phyloP scores from a whole-genome alignment of 92 coral and sea anemone species.

The Parazoanthus atlanticus region DNA sequence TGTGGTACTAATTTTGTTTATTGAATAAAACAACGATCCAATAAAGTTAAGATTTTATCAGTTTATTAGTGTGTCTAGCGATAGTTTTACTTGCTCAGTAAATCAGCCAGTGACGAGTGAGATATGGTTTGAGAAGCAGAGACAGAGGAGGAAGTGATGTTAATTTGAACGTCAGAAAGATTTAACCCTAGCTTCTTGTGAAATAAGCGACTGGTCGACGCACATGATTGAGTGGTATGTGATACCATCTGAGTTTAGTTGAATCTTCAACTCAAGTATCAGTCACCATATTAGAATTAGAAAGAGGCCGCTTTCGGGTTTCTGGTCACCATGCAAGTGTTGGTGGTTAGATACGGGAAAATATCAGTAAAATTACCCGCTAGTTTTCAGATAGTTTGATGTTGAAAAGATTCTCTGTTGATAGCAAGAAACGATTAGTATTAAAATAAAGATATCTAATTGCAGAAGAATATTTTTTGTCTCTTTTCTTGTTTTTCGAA shows the following conservation, averaged over 20 bases:
- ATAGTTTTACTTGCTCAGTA: not conserved
- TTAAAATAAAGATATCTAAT: not conserved
- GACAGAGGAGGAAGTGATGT: too few relatives aligned
- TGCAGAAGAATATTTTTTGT: too few relatives aligned
- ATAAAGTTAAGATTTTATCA: conserved; percentile 27
- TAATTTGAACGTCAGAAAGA: too few relatives aligned
- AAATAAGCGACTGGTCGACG: not conserved
- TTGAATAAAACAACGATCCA: conserved; percentile 15
- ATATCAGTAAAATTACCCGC: too few relatives aligned
- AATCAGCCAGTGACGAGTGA: not conserved
- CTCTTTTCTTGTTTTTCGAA: not conserved
- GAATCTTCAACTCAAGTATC: not conserved
- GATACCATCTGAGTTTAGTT: not conserved
- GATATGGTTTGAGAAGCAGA: too few relatives aligned
- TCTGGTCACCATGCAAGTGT: not conserved
- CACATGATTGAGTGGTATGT: not conserved
- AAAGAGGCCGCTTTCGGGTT: conserved; percentile 10
- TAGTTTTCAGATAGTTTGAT: not conserved
- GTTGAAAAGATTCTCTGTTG: not conserved
- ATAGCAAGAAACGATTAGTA: not conserved
- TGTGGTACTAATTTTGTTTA: not conserved
- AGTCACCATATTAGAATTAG: not conserved
- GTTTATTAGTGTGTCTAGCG: not conserved
- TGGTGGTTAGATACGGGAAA: not conserved
- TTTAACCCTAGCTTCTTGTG: not conserved